phyloP scores from a whole-genome alignment of 2,113 vertebrate species.

The Toxostoma redivivum region DNA sequence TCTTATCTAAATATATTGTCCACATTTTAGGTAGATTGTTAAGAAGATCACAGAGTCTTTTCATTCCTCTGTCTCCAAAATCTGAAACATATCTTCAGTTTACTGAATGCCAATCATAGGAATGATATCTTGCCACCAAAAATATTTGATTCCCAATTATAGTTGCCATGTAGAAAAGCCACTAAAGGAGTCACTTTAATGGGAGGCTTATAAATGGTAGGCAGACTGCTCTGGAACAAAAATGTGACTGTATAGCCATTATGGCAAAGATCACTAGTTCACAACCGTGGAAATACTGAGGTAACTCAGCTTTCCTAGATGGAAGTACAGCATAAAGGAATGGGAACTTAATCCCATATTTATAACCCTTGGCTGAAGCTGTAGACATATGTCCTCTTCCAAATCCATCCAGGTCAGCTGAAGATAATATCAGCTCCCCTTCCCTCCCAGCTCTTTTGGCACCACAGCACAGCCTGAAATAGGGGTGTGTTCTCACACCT shows the following conservation, averaged over 20 bases:
- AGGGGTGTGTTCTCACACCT: not conserved
- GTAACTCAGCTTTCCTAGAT: slow-evolving; percentile 34
- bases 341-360: slow-evolving; percentile 31
- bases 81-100: not conserved
- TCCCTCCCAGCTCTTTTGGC: not conserved
- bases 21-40: not conserved
- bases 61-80: not conserved
- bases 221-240: not conserved
- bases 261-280: slow-evolving; percentile 16
- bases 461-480: not conserved
- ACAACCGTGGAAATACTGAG: slow-evolving; percentile 47
- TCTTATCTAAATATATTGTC: not conserved
- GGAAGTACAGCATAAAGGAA: slow-evolving; percentile 38
- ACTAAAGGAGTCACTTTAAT: not conserved
- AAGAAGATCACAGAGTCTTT: not conserved
- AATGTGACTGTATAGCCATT: not conserved
- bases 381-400: slow-evolving; percentile 2
- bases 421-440: not conserved
- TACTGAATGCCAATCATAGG: not conserved
- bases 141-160: not conserved
- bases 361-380: slow-evolving; percentile 37
- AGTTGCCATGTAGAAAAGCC: not conserved
- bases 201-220: not conserved
- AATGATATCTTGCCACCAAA: not conserved
- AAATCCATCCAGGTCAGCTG: slow-evolving; percentile 36